Conservation (phyloP, 2,797 vertebrate genomes). For the Lepilemur ruficaudatus region DNA sequence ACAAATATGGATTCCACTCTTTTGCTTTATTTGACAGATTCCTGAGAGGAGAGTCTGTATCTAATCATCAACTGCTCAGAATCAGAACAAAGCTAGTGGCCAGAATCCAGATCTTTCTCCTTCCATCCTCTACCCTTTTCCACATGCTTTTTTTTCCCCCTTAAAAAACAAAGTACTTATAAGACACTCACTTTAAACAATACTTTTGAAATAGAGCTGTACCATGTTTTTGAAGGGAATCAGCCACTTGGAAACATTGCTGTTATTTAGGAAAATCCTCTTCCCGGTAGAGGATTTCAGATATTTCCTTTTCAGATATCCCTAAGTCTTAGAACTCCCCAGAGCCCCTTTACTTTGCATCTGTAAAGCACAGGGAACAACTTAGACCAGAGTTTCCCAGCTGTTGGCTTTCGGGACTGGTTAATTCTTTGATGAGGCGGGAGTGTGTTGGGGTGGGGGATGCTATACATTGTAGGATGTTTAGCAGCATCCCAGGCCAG, state of each 20-base stretch:
- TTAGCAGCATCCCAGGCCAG: not conserved
- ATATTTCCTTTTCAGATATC: not conserved
- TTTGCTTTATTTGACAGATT: constrained; percentile 31
- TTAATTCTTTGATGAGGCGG: not conserved
- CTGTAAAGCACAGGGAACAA: not conserved
- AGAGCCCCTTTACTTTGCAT: not conserved
- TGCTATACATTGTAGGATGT: not conserved
- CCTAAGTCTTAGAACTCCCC: not conserved
- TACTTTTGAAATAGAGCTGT: not conserved
- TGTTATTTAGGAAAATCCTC: not conserved
- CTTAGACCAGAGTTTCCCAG: not conserved
- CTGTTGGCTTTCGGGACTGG: not conserved
- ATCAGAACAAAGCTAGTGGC: not conserved
- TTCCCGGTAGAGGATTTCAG: accelerated
- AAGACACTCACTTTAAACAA: not conserved
- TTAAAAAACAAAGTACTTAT: not conserved
- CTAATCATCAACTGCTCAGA: not conserved
- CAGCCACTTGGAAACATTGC: not conserved
- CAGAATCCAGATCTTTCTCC: not conserved
- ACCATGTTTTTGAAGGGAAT: not conserved
- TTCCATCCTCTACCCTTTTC: not conserved
- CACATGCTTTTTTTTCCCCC: not conserved
- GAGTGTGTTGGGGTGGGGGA: too few relatives aligned
- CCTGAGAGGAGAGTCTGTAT: not conserved
- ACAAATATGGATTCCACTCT: not conserved